phyloP scores from a whole-genome alignment of 2,888 invertebrate genomes.

The Noctua pronuba region DNA sequence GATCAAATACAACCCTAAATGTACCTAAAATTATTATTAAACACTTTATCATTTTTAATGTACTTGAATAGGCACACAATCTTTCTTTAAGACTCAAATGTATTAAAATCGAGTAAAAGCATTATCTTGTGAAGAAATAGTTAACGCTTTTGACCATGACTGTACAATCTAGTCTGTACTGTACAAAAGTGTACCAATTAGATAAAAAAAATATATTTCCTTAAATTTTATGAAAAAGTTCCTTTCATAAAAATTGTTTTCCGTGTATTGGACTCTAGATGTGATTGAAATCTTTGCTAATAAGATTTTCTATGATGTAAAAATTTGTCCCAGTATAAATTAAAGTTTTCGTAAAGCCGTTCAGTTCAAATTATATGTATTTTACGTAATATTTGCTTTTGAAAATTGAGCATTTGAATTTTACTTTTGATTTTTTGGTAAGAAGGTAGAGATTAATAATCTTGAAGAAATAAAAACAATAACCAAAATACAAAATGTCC shows the following conservation, averaged over 20 bases:
- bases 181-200: constrained; percentile 77
- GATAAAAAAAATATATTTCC: constrained; percentile 58
- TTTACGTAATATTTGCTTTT: constrained; percentile 7
- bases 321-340: constrained; percentile 13
- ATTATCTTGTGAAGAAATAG: neutral
- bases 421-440: neutral
- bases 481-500: neutral
- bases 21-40: constrained; percentile 48
- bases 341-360: constrained; percentile 6
- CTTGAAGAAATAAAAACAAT: neutral
- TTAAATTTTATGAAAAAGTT: constrained; percentile 73
- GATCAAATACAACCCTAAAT: constrained; percentile 44
- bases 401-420: constrained; percentile 3
- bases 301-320: constrained; percentile 41
- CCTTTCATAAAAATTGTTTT: constrained; percentile 66
- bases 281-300: constrained; percentile 34
- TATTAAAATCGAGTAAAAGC: constrained; percentile 34
- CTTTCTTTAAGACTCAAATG: constrained; percentile 46
- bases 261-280: constrained; percentile 38
- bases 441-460: neutral
- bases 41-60: constrained; percentile 26
- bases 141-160: constrained; percentile 72
- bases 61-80: constrained; percentile 33
- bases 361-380: constrained; percentile 28
- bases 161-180: constrained; percentile 77